These are phyloP conservation scores for Seladonia tumulorum DNA, from an alignment of 2,888 invertebrate genomes.

Conservation along the genomic window DNA sequence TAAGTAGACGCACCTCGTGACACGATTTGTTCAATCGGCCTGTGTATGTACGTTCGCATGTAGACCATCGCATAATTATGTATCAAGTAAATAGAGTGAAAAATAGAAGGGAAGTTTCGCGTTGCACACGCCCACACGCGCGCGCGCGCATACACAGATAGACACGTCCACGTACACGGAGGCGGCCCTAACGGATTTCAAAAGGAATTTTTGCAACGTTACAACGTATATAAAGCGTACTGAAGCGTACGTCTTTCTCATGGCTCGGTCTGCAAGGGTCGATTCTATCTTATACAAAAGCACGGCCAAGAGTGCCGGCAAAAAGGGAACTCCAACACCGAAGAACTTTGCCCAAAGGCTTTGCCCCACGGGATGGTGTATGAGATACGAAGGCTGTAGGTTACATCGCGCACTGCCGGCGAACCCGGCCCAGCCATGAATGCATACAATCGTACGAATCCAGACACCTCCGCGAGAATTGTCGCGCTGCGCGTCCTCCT, in stretches of 20 bases:
- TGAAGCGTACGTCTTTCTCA: slow-evolving; percentile 38
- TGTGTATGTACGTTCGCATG: not conserved
- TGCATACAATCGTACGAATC: slow-evolving; percentile 20
- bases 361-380: slow-evolving; percentile 56
- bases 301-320: slow-evolving; percentile 45
- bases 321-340: slow-evolving; percentile 51
- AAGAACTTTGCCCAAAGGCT: slow-evolving; percentile 63
- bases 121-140: not conserved
- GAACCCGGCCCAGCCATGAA: not conserved
- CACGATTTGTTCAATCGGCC: slow-evolving; percentile 1
- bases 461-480: slow-evolving; percentile 14
- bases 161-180: not conserved
- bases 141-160: not conserved
- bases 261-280: slow-evolving; percentile 41
- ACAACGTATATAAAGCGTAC: slow-evolving; percentile 21
- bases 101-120: not conserved
- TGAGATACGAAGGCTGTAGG: slow-evolving; percentile 64
- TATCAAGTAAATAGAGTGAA: slow-evolving; percentile 10
- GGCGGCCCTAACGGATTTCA: not conserved
- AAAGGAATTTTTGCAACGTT: slow-evolving; percentile 51
- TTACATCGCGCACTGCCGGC: slow-evolving; percentile 45
- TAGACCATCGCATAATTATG: slow-evolving; percentile 28
- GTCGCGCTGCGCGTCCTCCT: not conserved
- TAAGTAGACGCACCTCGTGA: not conserved
- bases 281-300: slow-evolving; percentile 57